Base-by-base conservation (phyloP, 23 tunicate genomes). In the Halocynthia roretzi region DNA sequence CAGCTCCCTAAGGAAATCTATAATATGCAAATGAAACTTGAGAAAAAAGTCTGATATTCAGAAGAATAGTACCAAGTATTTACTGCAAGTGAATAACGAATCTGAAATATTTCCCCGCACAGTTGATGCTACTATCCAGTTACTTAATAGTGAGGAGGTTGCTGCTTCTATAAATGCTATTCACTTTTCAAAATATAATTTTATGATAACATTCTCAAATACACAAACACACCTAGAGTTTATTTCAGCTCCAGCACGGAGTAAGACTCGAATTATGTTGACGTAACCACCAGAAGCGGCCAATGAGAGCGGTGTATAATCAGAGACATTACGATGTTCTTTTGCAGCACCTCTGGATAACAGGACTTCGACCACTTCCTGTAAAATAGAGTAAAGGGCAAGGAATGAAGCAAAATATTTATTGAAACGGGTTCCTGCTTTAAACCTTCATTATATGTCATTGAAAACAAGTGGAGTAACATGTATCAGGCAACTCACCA, bases 251-350 rank as follows among this genome's bases (percentile, higher is more conserved):
- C 99, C 99, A 50, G 81, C 85, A 53, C 80, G 76, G 62, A 96
- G 78, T 77, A 96, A 80, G 8, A 96, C 20, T 62, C 84, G 86
- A 62, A 96, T 93, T 71, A 96, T 86, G 62, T 67, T 80, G 48
- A 89, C 91, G 68, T 85, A 89, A 5, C 99, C 99, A 68, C 99
- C 99, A 77, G 99, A 96, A 23, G 99, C 99, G 55, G 99, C 99
- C 17, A 96, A 81, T 22, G 96, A 89, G 52, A 96, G 72, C 8
- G 99, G 99, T 2, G 99, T 96, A 76, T 96, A 96, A 76, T 96
- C 99, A 22, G 99, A 96, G 5, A 96, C 99, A 62, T 96, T 96
- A 53, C 99, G 78, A 61, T 96, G 99, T 76, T 96, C 99, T 66
- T 87, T 96, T 82, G 90, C 90, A 48, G 99, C 97, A 12, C 96